A percentile compares a stretch with the other conserved stretches of the same genome.
Evolutionary conservation across 1,140 invertebrate species (phyloP).

Genomic region (Pararge aegeria): DNA sequence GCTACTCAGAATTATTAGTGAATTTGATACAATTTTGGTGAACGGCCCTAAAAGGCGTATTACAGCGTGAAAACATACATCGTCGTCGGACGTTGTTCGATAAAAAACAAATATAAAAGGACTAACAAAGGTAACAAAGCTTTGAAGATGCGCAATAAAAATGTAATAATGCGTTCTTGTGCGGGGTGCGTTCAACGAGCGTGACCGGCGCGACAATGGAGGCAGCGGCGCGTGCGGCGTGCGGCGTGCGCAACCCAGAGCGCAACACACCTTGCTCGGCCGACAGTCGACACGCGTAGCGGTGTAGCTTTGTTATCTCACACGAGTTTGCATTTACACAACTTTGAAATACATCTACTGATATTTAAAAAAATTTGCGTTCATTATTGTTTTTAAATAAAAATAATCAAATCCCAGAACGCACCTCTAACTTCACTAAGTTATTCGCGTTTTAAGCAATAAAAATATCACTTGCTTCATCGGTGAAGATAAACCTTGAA

Average conservation of each 20-base stretch:
- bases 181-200: constrained; percentile 46
- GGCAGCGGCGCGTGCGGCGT: constrained; percentile 46
- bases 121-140: constrained; percentile 65
- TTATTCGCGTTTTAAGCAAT: no score
- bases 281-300: constrained; percentile 29
- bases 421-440: no score
- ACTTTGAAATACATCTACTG: neutral
- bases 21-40: constrained; percentile 26
- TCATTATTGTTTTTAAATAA: no score
- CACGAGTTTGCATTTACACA: constrained; percentile 3
- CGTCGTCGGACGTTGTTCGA: constrained; percentile 50
- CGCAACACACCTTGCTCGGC: constrained; percentile 38
- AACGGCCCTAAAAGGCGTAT: constrained; percentile 49
- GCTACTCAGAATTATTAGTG: constrained; percentile 17
- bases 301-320: constrained; percentile 9
- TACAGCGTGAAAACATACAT: constrained; percentile 74
- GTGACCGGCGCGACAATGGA: constrained; percentile 61
- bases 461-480: no score
- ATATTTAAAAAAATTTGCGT: no score
- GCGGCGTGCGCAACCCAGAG: constrained; percentile 36
- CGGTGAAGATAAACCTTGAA: no score
- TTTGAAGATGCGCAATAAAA: constrained; percentile 76
- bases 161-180: constrained; percentile 67
- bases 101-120: constrained; percentile 67
- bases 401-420: no score